phyloP scores from a whole-genome alignment of 2,113 vertebrate species.

The Larimichthys polyactis region DNA sequence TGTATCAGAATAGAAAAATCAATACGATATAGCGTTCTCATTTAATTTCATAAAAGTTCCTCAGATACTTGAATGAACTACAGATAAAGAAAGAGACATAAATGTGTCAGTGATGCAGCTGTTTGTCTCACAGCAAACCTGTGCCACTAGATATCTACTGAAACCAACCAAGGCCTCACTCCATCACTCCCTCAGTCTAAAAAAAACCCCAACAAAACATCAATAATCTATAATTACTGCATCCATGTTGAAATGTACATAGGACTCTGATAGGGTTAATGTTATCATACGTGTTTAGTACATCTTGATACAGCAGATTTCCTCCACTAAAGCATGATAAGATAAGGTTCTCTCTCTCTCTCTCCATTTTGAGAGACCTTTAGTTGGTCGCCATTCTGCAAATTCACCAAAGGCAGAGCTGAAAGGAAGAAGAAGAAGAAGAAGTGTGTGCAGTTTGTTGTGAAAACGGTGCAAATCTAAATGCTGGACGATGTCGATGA shows the following conservation, averaged over 20 bases:
- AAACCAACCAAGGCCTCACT: conserved; percentile 40
- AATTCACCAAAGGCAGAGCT: conserved; percentile 46
- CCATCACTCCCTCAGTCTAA: conserved; percentile 16
- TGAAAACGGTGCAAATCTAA: conserved; percentile 45
- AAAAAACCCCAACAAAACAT: neutral
- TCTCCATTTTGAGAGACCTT: conserved; percentile 76
- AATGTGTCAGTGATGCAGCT: conserved; percentile 49
- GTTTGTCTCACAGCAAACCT: conserved; percentile 31
- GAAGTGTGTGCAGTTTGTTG: neutral
- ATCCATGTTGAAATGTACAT: conserved; percentile 31
- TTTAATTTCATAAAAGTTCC: conserved; percentile 38
- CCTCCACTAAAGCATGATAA: conserved; percentile 29
- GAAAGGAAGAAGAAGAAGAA: neutral
- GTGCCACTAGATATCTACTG: conserved; percentile 24
- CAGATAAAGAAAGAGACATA: conserved; percentile 15
- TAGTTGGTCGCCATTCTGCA: conserved; percentile 68
- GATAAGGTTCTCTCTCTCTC: conserved; percentile 65
- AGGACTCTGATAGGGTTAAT: conserved; percentile 15
- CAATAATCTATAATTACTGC: conserved; percentile 7
- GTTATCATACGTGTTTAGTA: conserved; percentile 3
- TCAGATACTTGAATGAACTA: conserved; percentile 19
- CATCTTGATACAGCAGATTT: conserved; percentile 38
- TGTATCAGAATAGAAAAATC: conserved; percentile 6
- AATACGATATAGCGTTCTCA: neutral
- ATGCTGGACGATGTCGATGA: conserved; percentile 34